Base-by-base conservation (phyloP, 2,888 invertebrate species). In the Scaptodrosophila latifasciaeformis region DNA sequence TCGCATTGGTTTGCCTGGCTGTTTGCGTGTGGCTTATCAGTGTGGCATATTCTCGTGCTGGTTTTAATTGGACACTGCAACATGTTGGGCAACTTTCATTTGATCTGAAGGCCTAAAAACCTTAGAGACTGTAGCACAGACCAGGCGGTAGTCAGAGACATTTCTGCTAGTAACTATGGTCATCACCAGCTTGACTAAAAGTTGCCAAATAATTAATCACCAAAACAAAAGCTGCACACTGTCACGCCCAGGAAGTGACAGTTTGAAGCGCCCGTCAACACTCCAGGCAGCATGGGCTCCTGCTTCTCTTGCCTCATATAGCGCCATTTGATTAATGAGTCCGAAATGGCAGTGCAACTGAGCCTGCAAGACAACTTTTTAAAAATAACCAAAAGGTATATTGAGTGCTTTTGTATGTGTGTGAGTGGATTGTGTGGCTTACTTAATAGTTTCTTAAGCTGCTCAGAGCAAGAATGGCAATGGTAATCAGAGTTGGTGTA, bases 281-380 rank as follows among this genome's bases (percentile, higher is more conserved):
- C 79, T 40, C 46, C 24, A 52, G 49, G 48, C 49, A 34, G 49
- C 52, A 19, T n/a, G n/a, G n/a, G n/a, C n/a, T n/a, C n/a, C n/a
- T n/a, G n/a, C n/a, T n/a, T n/a, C n/a, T n/a, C n/a, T n/a, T n/a
- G 40, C 65, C 50, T 59, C 47, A n/a, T 49, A 50, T 50, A 57
- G 63, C 61, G 70, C 59, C 71, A 59, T 63, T 79, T 72, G 72
- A 72, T 72, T 72, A 72, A 72, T 72, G 72, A 79, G 72, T 76
- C 64, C 61, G 3, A 6, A 18, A 24, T 6, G 24, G 13, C 2
- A 15, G 27, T 31, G 19, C 18, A 6, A n/a, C 17, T 29, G 29
- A 21, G 13, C n/a, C n/a, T n/a, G n/a, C n/a, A n/a, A n/a, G n/a
- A n/a, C n/a, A n/a, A n/a, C n/a, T n/a, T n/a, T n/a, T n/a, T n/a